Base-by-base conservation (phyloP, 2,797 vertebrate genomes). In the Lithobates sylvaticus region DNA sequence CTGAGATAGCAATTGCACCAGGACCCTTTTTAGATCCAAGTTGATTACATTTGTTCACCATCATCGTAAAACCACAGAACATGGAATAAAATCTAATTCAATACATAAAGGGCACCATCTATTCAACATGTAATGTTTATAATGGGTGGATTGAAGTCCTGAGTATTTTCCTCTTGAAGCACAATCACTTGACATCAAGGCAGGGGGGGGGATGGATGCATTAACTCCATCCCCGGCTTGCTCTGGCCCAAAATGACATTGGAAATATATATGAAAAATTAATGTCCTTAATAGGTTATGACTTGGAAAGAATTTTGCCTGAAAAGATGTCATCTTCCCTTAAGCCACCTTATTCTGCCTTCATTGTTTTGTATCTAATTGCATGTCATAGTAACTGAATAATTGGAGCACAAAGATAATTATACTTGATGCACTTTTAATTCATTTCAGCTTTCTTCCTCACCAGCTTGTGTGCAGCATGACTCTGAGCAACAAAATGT, bases 351-450 rank as follows among this genome's bases (percentile, higher is more conserved):
- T 83, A n/a, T 84, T 87, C 86, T 87, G 81, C 86, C 27, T 87
- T 81, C 86, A 87, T 87, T 87, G 86, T 87, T 87, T 84, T 84
- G 86, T 76, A 87, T 80, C 86, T 87, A 87, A 87, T 87, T 87
- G 86, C 86, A 87, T 87, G 86, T 87, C 86, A 87, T 84, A 87
- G 86, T 87, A 76, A 84, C 86, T 84, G 81, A 84, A 84, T 84
- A 87, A 87, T 84, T 87, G 86, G 81, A 76, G 76, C 86, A 84
- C 86, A 84, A 84, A 87, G 86, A 87, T 87, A 87, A 87, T 87
- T 87, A 87, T 79, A 87, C 81, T 84, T 84, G 86, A 87, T 87
- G 86, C 86, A 87, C 86, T 84, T 87, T 87, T 87, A 87, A 87
- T 87, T 84, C 81, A 84, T 84, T 84, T 78, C 76, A 87, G 70